Evolutionary conservation across 1,140 invertebrate genomes (phyloP).

Genomic region (Drosophila seguyi): DNA sequence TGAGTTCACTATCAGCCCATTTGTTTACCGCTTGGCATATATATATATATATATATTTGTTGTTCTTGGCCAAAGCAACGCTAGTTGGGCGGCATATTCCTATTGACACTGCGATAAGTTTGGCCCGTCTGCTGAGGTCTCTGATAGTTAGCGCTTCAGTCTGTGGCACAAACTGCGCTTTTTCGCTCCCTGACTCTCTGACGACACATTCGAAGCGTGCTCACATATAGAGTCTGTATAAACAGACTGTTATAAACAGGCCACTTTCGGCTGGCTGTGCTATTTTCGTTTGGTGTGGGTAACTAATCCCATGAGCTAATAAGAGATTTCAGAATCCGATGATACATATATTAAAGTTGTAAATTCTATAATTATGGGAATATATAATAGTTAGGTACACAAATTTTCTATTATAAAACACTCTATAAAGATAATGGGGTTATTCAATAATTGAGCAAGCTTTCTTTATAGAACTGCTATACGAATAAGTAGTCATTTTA

Average conservation of each 20-base stretch:
- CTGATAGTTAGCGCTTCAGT: conserved; percentile 14
- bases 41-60: conserved; percentile 36
- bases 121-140: conserved; percentile 16
- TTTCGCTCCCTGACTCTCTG: conserved; percentile 1
- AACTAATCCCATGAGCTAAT: conserved; percentile 13
- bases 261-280: not conserved
- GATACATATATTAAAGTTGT: not conserved
- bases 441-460: not conserved
- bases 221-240: conserved; percentile 2
- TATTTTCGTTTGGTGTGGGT: conserved; percentile 7
- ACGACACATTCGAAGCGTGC: conserved; percentile 1
- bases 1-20: conserved; percentile 61
- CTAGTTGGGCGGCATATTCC: conserved; percentile 12
- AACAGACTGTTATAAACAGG: conserved; percentile 10
- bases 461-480: not conserved
- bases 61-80: conserved; percentile 24
- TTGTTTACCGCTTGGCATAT: conserved; percentile 55
- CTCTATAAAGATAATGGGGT: not conserved
- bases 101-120: conserved; percentile 75
- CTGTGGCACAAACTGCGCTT: conserved; percentile 40
- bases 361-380: not conserved
- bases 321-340: conserved; percentile 2
- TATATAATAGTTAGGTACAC: not conserved
- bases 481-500: not conserved
- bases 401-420: not conserved